A percentile compares a stretch with the other conserved stretches of the same genome.
phyloP scores from a whole-genome alignment of 2,797 vertebrate genomes.

The Halcyon badia region DNA sequence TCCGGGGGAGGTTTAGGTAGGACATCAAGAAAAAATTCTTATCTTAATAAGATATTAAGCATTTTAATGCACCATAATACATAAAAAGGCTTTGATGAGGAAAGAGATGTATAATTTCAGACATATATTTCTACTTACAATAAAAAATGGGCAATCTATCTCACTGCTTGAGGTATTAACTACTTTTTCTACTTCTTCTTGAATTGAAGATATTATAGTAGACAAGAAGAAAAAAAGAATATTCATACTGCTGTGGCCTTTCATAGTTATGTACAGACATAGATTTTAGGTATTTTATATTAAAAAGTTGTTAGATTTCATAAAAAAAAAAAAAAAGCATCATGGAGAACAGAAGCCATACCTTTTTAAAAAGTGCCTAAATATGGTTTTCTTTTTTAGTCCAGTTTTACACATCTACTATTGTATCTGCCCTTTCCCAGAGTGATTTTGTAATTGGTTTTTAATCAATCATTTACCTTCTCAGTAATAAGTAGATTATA shows the following conservation, averaged over 20 bases:
- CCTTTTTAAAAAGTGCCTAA: not conserved
- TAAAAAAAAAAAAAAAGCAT: not conserved
- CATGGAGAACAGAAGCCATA: not conserved
- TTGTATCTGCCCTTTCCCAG: not conserved
- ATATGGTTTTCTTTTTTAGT: not conserved
- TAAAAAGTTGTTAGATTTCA: not conserved
- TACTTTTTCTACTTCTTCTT: not conserved
- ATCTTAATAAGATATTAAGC: not conserved
- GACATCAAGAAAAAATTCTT: no score
- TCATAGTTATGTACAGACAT: not conserved
- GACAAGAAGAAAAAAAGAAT: not conserved
- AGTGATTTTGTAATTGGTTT: not conserved
- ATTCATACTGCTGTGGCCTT: not conserved
- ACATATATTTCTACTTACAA: not conserved
- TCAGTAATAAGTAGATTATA: not conserved
- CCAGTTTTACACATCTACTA: not conserved
- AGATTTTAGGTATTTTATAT: not conserved
- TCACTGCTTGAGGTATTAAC: not conserved
- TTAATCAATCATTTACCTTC: not conserved
- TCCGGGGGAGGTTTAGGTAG: no score
- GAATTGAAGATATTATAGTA: not conserved
- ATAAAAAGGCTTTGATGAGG: not conserved
- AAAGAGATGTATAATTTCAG: not conserved
- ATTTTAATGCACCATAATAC: not conserved
- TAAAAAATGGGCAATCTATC: not conserved